phyloP scores from a whole-genome alignment of 2,888 invertebrate genomes.

The Plebejus anna region DNA sequence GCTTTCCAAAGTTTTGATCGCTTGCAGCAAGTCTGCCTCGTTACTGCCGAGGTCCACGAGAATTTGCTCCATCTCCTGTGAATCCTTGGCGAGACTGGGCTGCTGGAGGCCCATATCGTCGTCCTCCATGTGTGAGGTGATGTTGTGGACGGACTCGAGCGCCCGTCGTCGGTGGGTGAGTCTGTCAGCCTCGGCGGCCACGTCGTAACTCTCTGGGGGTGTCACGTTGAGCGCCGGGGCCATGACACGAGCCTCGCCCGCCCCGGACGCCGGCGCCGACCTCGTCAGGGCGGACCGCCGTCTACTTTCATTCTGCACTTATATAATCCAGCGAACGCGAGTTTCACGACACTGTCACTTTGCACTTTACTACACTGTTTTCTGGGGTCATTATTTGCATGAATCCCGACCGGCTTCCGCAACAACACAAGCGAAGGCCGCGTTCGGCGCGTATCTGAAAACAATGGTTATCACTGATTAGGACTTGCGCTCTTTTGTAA shows the following conservation, averaged over 20 bases:
- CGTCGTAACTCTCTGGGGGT: slow-evolving; percentile 60
- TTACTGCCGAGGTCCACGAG: slow-evolving; percentile 79
- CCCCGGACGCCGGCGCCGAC: slow-evolving; percentile 69
- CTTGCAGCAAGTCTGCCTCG: slow-evolving; percentile 86
- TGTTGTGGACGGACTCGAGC: slow-evolving; percentile 75
- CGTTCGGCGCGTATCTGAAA: slow-evolving; percentile 70
- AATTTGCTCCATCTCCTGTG: slow-evolving; percentile 84
- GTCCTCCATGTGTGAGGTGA: slow-evolving; percentile 79
- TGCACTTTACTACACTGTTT: slow-evolving; percentile 52
- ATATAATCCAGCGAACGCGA: slow-evolving; percentile 58
- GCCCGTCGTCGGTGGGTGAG: slow-evolving; percentile 61
- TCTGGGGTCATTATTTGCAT: slow-evolving; percentile 50
- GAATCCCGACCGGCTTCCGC: slow-evolving; percentile 66
- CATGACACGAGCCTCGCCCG: slow-evolving; percentile 87
- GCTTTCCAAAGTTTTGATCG: slow-evolving; percentile 86
- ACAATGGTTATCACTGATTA: slow-evolving; percentile 63
- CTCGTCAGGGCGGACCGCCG: slow-evolving; percentile 65
- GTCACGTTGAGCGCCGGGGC: slow-evolving; percentile 95
- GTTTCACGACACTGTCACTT: slow-evolving; percentile 58
- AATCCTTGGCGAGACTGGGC: slow-evolving; percentile 78
- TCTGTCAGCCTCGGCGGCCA: slow-evolving; percentile 52
- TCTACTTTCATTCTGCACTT: slow-evolving; percentile 61
- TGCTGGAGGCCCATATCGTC: slow-evolving; percentile 80
- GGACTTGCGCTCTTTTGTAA: slow-evolving; percentile 58
- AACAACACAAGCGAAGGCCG: slow-evolving; percentile 47